Base-by-base conservation (phyloP, 1,140 invertebrate species). In the Riptortus pedestris region DNA sequence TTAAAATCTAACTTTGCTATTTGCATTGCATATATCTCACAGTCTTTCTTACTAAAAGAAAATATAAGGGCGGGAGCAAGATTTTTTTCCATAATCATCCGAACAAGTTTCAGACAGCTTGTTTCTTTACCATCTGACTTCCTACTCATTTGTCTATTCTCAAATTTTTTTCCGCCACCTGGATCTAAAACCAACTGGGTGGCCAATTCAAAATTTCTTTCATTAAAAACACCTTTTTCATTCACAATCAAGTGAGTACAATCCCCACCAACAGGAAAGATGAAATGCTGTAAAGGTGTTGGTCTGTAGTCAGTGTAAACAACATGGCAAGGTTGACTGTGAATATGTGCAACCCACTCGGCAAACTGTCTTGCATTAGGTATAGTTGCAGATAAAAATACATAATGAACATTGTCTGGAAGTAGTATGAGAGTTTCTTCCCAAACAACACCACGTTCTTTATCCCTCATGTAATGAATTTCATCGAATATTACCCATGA, bases 401-500 rank as follows among this genome's bases (percentile, higher is more conserved):
- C 97, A 76, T 96, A 98, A 73, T 95, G 93, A 0, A 99, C 95
- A 75, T 96, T 97, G 73, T 98, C 93, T 0, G 96, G 96, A 26
- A 99, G 75, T 18, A 99, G 78, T 72, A 99, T 99, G 18, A 99
- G 82, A 0, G 96, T 98, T 80, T 99, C 97, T 81, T 98, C 96
- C 97, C 97, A 99, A 2, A 97, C 96, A 22, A 99, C 96, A 52
- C 97, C 97, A 76, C 97, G 80, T 75, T 98, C 95, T 79, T 97
- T 98, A 72, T 99, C 95, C 73, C 97, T 80, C 96, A 99, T 99
- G 74, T 99, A 99, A 79, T 99, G 97, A 72, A 99, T 99, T 80
- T 99, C 97, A 76, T 99, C 97, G 79, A 99, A 99, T 60, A 99
- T 81, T 11, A 99, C 96, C 97, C 96, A 99, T 55, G 94, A 96